These are phyloP conservation scores for Mellivora capensis DNA, from an alignment of 2,113 vertebrate genomes.

Conservation along the genomic window DNA sequence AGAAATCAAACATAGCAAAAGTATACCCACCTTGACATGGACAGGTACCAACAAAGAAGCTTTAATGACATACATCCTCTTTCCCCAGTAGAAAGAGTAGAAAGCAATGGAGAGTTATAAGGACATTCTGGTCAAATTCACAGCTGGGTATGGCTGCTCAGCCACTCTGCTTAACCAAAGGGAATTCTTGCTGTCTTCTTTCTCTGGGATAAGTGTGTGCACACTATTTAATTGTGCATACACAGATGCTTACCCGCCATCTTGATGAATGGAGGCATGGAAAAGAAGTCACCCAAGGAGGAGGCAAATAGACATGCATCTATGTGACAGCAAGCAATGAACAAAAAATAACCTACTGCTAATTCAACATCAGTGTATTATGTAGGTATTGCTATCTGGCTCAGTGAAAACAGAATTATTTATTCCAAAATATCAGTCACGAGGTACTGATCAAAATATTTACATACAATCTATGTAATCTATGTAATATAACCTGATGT, in stretches of 20 bases:
- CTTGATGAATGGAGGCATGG: neutral
- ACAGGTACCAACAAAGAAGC: neutral
- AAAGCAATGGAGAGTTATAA: neutral
- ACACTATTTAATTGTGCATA: neutral
- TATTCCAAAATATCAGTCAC: neutral
- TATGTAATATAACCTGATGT: neutral
- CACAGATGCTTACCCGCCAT: slow-evolving; percentile 1
- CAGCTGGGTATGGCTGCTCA: neutral
- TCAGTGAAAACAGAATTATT: neutral
- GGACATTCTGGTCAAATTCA: neutral
- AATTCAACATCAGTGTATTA: neutral
- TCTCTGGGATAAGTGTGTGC: neutral
- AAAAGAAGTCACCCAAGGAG: neutral
- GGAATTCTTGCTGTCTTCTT: neutral
- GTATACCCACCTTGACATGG: slow-evolving; percentile 47
- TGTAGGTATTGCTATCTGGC: neutral
- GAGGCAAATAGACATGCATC: neutral
- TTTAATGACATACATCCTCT: neutral
- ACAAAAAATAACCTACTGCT: neutral
- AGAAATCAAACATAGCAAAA: slow-evolving; percentile 22
- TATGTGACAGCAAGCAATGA: neutral
- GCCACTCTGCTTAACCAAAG: neutral
- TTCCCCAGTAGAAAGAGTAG: neutral
- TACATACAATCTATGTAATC: neutral
- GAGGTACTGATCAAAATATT: neutral